These are phyloP conservation scores for Cryptosula pallasiana DNA, from an alignment of 2,888 invertebrate species.

Conservation along the genomic window DNA sequence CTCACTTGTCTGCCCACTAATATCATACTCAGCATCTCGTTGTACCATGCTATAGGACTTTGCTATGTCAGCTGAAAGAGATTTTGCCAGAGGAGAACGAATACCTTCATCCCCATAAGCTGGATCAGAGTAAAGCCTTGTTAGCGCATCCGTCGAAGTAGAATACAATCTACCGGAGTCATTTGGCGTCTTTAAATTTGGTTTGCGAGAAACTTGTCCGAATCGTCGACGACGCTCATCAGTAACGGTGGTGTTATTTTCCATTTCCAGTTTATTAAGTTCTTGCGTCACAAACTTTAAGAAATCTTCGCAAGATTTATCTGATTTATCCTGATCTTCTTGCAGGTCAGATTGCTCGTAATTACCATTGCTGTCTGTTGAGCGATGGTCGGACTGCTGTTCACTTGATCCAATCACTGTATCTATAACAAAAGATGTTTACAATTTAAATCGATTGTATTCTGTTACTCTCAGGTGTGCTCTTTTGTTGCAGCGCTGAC, in stretches of 20 bases:
- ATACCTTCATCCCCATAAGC: not conserved
- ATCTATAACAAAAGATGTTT: not conserved
- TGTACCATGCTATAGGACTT: no score
- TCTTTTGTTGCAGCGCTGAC: no score
- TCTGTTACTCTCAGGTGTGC: no score
- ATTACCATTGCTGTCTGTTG: not conserved
- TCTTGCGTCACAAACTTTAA: not conserved
- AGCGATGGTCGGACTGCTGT: not conserved
- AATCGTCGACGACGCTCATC: not conserved
- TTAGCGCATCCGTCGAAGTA: not conserved
- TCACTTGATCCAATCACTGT: not conserved
- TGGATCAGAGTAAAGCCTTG: not conserved
- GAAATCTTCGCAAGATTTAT: not conserved
- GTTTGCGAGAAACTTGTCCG: not conserved
- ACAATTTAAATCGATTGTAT: not conserved
- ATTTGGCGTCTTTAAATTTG: not conserved
- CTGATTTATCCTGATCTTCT: not conserved
- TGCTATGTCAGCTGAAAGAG: not conserved
- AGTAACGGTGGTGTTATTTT: not conserved
- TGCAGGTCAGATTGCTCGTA: not conserved
- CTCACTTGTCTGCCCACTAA: conserved; percentile 18
- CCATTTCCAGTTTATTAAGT: not conserved
- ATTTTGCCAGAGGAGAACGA: not conserved
- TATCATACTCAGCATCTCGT: not conserved
- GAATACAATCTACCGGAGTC: not conserved